These are phyloP conservation scores for Holocentrus rufus DNA, from an alignment of 2,797 vertebrate genomes.

Conservation along the genomic window DNA sequence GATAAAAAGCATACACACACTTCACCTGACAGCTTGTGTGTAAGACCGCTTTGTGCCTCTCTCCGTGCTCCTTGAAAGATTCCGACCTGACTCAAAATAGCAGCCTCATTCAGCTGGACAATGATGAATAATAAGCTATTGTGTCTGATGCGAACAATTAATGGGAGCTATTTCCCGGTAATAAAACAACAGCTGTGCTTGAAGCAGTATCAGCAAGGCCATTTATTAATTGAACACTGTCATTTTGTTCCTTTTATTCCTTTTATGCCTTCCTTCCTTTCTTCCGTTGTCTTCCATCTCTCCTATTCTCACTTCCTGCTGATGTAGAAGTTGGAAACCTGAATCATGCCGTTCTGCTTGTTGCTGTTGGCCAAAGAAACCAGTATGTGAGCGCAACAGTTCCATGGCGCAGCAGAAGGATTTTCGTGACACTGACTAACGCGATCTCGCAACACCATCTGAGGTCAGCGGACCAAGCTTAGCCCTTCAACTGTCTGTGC, in stretches of 20 bases:
- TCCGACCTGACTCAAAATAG: constrained; percentile 49
- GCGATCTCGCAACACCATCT: constrained; percentile 46
- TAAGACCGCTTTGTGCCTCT: constrained; percentile 54
- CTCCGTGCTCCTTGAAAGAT: constrained; percentile 60
- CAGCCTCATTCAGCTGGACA: constrained; percentile 44
- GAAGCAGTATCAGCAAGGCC: constrained; percentile 23
- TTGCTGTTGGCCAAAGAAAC: constrained; percentile 59
- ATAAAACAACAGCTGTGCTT: constrained; percentile 60
- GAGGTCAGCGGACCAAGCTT: constrained; percentile 35
- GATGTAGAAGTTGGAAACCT: constrained; percentile 63
- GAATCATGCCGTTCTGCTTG: constrained; percentile 62
- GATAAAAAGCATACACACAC: constrained; percentile 44
- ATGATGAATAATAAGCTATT: constrained; percentile 56
- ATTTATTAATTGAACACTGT: constrained; percentile 58
- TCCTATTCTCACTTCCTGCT: constrained; percentile 44
- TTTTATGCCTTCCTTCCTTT: constrained; percentile 33
- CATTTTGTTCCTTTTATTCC: constrained; percentile 29
- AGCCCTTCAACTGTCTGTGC: constrained; percentile 32
- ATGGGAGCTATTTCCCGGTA: constrained; percentile 43
- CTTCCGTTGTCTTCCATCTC: constrained; percentile 27
- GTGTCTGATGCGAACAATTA: constrained; percentile 56
- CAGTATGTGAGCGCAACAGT: constrained; percentile 48
- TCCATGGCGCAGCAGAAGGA: constrained; percentile 40
- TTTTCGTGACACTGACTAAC: constrained; percentile 49
- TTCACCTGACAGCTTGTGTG: constrained; percentile 56